These are phyloP conservation scores for Scelioninae gen. 2 DNA, from an alignment of 2,888 invertebrate genomes.

Conservation along the genomic window DNA sequence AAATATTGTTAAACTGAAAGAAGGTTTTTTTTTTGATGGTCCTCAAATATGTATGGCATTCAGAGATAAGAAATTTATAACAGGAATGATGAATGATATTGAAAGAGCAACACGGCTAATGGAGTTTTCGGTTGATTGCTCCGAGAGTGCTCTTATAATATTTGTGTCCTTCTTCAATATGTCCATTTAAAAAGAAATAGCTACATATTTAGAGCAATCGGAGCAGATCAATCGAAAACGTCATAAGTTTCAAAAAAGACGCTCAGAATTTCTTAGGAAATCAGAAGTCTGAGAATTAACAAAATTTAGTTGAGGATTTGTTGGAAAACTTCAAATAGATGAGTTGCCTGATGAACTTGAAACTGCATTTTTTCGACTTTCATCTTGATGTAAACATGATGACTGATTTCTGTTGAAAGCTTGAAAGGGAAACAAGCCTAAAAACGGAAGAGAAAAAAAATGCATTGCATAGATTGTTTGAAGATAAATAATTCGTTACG, in stretches of 20 bases:
- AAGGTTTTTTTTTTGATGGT: conserved; percentile 29
- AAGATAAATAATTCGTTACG: background rate
- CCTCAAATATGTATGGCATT: conserved; percentile 13
- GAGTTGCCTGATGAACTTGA: conserved; percentile 18
- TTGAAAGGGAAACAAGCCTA: conserved; percentile 6
- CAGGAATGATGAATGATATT: conserved; percentile 15
- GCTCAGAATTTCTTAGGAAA: conserved; percentile 21
- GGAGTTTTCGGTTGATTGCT: no score
- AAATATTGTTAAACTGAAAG: conserved; percentile 26
- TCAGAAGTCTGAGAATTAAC: conserved; percentile 14
- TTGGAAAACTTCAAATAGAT: conserved; percentile 8
- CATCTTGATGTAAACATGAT: conserved; percentile 24
- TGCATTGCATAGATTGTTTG: background rate
- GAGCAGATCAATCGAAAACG: no score
- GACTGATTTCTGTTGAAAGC: conserved; percentile 17
- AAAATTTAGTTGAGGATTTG: conserved; percentile 11
- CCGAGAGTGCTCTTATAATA: no score
- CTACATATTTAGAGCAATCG: no score
- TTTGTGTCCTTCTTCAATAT: no score
- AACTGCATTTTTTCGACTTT: conserved; percentile 21
- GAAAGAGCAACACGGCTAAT: conserved; percentile 36
- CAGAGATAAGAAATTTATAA: background rate
- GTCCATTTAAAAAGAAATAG: no score
- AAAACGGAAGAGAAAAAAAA: conserved; percentile 11
- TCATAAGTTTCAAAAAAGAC: conserved; percentile 14